Percentiles rank a stretch among this genome's conserved stretches.
Evolutionary conservation across 2,113 vertebrate species (phyloP).

Genomic region (Arenaria interpres): DNA sequence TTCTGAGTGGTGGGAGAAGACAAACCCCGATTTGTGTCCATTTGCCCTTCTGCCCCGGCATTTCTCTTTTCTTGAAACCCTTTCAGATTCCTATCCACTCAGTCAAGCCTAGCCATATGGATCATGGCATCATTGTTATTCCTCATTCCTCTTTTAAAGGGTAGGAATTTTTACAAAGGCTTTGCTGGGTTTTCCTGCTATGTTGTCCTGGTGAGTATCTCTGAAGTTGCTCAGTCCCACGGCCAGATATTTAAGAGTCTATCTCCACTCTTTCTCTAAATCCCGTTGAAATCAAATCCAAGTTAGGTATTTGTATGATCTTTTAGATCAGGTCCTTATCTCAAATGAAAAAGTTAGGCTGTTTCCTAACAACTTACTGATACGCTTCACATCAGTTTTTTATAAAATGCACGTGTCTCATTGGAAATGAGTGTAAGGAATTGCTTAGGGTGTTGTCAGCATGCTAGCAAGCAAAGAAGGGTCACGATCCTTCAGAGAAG

Average conservation of each 20-base stretch:
- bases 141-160: not conserved
- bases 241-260: not conserved
- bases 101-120: not conserved
- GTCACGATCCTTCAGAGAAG: not conserved
- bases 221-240: accelerated
- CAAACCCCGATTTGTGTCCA: not conserved
- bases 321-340: not conserved
- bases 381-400: not conserved
- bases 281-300: not conserved
- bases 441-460: not conserved
- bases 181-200: not conserved
- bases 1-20: not conserved
- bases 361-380: not conserved
- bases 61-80: not conserved
- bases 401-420: not conserved
- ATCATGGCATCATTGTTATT: not conserved
- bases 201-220: not conserved
- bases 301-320: not conserved
- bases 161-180: not conserved
- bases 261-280: not conserved
- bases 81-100: not conserved
- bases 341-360: not conserved
- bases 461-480: not conserved
- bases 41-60: not conserved
- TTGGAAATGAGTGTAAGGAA: not conserved